Conservation (phyloP, 2,888 invertebrate genomes). For the Drosophila subquinaria region DNA sequence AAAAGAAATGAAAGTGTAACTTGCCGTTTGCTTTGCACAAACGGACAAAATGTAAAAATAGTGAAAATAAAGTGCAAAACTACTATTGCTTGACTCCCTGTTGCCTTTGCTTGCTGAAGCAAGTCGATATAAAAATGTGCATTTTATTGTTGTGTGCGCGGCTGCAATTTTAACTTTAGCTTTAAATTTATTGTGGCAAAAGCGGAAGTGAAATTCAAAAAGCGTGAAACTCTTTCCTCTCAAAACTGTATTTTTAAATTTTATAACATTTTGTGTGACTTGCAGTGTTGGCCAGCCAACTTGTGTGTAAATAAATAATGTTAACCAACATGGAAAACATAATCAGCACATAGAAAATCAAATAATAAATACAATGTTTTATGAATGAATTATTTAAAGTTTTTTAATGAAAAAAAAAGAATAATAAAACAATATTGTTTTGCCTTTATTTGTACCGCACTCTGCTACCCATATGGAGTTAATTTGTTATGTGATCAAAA, state of each 20-base stretch:
- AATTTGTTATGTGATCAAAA: constrained; percentile 17
- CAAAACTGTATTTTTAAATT: constrained; percentile 42
- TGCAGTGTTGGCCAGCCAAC: constrained; percentile 55
- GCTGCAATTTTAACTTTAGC: constrained; percentile 29
- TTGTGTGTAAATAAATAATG: constrained; percentile 57
- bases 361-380: constrained; percentile 45
- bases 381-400: constrained; percentile 43
- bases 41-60: constrained; percentile 3
- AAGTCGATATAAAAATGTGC: constrained; percentile 52
- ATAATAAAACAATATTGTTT: constrained; percentile 28
- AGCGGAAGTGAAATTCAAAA: neutral
- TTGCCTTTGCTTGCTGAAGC: constrained; percentile 39
- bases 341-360: constrained; percentile 47
- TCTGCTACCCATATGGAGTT: constrained; percentile 13
- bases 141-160: constrained; percentile 46
- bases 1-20: constrained; percentile 45
- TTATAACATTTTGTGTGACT: constrained; percentile 59
- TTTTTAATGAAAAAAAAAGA: constrained; percentile 23
- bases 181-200: constrained; percentile 29
- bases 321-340: constrained; percentile 36
- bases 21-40: constrained; percentile 4
- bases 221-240: neutral
- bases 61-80: constrained; percentile 37
- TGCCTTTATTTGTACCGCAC: neutral
- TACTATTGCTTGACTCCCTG: constrained; percentile 40